A percentile compares a stretch with the other conserved stretches of the same genome.
Evolutionary conservation across 2,888 invertebrate genomes (phyloP).

Genomic region (Patella ulyssiponensis): DNA sequence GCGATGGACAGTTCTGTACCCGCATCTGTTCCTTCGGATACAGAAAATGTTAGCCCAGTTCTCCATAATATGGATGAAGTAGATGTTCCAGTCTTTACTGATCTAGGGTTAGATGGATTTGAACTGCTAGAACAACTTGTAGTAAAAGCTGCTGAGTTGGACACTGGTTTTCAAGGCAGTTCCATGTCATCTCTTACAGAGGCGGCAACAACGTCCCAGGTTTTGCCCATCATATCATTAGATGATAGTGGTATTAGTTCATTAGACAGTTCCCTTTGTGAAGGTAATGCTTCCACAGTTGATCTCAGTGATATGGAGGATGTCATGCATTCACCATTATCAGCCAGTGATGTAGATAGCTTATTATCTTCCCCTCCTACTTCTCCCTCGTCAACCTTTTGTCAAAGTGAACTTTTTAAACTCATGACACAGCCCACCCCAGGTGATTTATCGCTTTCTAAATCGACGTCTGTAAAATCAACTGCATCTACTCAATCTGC

Average conservation of each 20-base stretch:
- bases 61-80: not conserved
- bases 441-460: not conserved
- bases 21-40: not conserved
- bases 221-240: slow-evolving; percentile 22
- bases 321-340: slow-evolving; percentile 44
- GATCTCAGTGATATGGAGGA: slow-evolving; percentile 30
- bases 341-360: slow-evolving; percentile 50
- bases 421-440: slow-evolving; percentile 23
- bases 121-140: slow-evolving; percentile 20
- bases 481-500: slow-evolving; percentile 19
- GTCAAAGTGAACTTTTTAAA: slow-evolving; percentile 29
- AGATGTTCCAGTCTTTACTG: not conserved
- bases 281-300: slow-evolving; percentile 18
- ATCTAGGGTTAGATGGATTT: not conserved
- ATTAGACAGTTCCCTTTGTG: not conserved
- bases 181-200: slow-evolving; percentile 16
- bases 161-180: too few species aligned
- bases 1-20: slow-evolving; percentile 8
- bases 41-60: slow-evolving; percentile 10
- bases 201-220: slow-evolving; percentile 16
- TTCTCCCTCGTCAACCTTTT: slow-evolving; percentile 30
- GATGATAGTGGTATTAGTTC: slow-evolving; percentile 8
- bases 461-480: not conserved
- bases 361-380: slow-evolving; percentile 41
- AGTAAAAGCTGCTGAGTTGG: slow-evolving; percentile 16